Conservation (phyloP, 2,797 vertebrate species). For the Trichosurus vulpecula region DNA sequence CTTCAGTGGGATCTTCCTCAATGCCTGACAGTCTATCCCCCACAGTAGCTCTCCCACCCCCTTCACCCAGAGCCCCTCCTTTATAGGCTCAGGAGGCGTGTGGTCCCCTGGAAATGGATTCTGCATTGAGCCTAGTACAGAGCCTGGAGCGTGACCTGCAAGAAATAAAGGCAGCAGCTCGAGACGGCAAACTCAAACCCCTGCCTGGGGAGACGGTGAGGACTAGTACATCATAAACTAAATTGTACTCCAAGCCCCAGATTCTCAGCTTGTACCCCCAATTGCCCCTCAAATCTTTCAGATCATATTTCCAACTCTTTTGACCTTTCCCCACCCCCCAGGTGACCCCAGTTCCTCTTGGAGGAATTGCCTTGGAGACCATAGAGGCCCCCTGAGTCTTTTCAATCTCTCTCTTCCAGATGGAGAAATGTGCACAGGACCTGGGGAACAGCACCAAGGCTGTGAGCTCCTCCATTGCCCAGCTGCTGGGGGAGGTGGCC, state of each 20-base stretch:
- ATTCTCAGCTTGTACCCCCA: neutral
- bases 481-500: conserved; percentile 94
- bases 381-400: neutral
- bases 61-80: neutral
- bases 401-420: conserved; percentile 79
- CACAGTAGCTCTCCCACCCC: neutral
- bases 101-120: conserved; percentile 96
- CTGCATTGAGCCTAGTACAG: conserved; percentile 92
- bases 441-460: conserved; percentile 97
- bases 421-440: conserved; percentile 97
- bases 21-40: neutral
- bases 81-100: conserved; percentile 95
- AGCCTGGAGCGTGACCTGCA: conserved; percentile 94
- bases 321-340: neutral
- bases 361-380: neutral
- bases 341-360: neutral
- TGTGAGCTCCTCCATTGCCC: conserved; percentile 94
- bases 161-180: conserved; percentile 94
- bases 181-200: conserved; percentile 93
- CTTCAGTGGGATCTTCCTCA: neutral
- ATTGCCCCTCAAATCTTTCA: neutral
- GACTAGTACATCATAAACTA: neutral
- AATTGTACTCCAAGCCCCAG: neutral
- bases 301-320: neutral
- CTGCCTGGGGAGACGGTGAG: conserved; percentile 96